Base-by-base conservation (phyloP, 1,140 invertebrate genomes). In the Cotesia glomerata region DNA sequence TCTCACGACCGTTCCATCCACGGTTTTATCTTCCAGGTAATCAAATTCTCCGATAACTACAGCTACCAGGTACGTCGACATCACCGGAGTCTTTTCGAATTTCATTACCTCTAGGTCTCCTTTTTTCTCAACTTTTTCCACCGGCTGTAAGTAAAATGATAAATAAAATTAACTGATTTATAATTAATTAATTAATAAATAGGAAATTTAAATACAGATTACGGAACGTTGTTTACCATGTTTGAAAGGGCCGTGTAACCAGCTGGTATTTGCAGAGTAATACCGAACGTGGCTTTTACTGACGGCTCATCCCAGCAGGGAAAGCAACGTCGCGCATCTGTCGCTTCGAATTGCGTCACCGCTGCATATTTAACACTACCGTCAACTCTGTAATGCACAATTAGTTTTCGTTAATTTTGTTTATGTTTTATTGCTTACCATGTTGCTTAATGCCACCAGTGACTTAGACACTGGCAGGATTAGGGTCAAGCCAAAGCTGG, bases 261-360 rank as follows among this genome's bases (percentile, higher is more conserved):
- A 68, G 89, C 87, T 3, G 95, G 94, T 69, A 96, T 93, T 75
- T 92, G 89, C 4, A 99, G 85, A 0, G 92, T 93, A 61, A 99
- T 94, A 83, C 97, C 93, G 89, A 99, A 99, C 2, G 95, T 97
- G 4, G 97, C 94, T 86, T 99, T 99, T 7, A 96, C 90, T 9
- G 95, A 94, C 49, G 97, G 97, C 84, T 99, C 97, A 87, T 99
- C 97, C 96, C 96, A 99, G 85, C 97, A 98, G 7, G 97, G 97
- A 81, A 99, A 98, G 81, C 96, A 97, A 75, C 95, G 88, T 67
- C 97, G 89, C 14, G 97, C 97, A 91, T 98, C 95, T 32, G 95
- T 97, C 0, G 97, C 89, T 88, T 97, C 93, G 85, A 97, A 98
- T 84, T 99, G 97, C 52, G 97, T 99, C 56, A 96, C 95, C 13